Evolutionary conservation across 2,888 invertebrate genomes (phyloP).

Genomic region (Nebria salina): DNA sequence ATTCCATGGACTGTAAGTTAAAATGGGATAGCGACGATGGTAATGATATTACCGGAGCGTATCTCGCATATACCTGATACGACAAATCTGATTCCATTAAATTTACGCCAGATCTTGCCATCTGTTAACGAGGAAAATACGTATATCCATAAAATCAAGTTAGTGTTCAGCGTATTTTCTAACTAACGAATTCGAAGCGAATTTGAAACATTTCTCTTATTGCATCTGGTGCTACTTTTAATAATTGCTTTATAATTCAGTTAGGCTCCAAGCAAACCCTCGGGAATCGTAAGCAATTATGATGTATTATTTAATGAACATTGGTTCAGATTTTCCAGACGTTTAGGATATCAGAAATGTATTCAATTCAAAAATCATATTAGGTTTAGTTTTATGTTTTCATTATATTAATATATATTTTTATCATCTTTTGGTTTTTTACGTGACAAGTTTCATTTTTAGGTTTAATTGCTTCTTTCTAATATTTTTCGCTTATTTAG

Average conservation of each 20-base stretch:
- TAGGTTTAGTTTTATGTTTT: too few species aligned
- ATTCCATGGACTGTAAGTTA: neutral
- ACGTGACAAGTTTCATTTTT: too few species aligned
- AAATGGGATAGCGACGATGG: neutral
- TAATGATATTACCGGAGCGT: constrained; percentile 9
- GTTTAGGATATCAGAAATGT: neutral
- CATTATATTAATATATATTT: too few species aligned
- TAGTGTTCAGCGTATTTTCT: neutral
- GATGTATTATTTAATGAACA: constrained; percentile 9
- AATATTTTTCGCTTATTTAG: too few species aligned
- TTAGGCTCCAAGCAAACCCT: neutral
- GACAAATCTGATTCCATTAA: constrained; percentile 22
- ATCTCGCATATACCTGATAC: neutral
- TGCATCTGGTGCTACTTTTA: neutral
- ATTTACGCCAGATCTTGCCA: constrained; percentile 13
- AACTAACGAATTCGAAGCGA: neutral
- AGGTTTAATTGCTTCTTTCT: too few species aligned
- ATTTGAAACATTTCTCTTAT: neutral
- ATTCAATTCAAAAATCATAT: too few species aligned
- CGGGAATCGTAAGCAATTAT: neutral
- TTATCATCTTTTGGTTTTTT: too few species aligned
- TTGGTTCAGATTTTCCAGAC: neutral
- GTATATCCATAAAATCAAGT: constrained; percentile 8
- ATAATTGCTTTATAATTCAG: constrained; percentile 16
- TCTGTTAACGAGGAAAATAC: constrained; percentile 9